phyloP scores from a whole-genome alignment of 2,888 invertebrate genomes.

The Athalia circularis region DNA sequence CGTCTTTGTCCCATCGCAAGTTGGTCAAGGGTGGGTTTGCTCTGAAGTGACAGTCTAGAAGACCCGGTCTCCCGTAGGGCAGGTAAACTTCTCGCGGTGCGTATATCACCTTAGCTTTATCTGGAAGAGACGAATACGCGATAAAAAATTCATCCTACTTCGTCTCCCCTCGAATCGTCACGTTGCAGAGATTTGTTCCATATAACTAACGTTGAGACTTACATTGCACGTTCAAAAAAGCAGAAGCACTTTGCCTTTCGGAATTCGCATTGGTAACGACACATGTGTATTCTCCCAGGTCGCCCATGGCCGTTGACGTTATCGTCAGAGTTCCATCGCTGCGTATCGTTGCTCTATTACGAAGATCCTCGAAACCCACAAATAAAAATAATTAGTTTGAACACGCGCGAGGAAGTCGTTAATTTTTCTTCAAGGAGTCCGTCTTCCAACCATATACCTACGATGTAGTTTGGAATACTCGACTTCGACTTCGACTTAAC shows the following conservation, averaged over 20 bases:
- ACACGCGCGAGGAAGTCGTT: no score
- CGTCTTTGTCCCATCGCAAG: conserved; percentile 95
- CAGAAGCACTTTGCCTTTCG: conserved; percentile 86
- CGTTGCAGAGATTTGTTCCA: not conserved
- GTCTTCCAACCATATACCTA: no score
- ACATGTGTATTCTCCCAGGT: conserved; percentile 92
- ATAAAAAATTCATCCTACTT: not conserved
- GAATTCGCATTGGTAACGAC: conserved; percentile 85
- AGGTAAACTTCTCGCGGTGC: conserved; percentile 90
- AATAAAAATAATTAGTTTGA: no score
- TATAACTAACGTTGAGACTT: conserved; percentile 71
- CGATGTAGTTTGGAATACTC: no score
- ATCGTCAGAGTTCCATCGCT: conserved; percentile 89
- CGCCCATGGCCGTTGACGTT: conserved; percentile 85
- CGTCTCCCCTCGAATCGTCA: not conserved
- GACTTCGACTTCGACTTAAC: no score
- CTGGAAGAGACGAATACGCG: conserved; percentile 74
- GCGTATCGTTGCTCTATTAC: conserved; percentile 79
- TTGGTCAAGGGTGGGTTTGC: conserved; percentile 94
- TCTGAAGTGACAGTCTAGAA: conserved; percentile 93
- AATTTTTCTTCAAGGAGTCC: no score
- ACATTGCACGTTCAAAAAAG: conserved; percentile 96
- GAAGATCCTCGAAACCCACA: conserved; percentile 77
- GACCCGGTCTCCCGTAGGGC: conserved; percentile 87
- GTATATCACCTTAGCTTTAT: conserved; percentile 93